Evolutionary conservation across 2,888 invertebrate species (phyloP), one percentile per base, ranked within the genome.

Genomic region (Xanthia icteritia): DNA sequence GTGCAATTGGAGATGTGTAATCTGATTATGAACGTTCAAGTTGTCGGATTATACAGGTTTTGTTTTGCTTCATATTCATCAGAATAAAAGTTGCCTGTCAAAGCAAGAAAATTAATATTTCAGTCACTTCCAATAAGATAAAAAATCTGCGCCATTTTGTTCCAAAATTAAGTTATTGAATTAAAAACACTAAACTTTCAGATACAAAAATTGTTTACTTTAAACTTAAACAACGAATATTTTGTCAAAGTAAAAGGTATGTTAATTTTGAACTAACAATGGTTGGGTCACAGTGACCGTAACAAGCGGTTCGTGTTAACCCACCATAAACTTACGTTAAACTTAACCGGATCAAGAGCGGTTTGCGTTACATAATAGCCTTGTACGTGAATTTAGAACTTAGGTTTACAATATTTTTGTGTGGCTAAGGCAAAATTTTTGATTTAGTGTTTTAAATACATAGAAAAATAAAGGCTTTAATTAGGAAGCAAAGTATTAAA

Each of bases 241-340:
- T 72, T 79, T 83, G 84, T 84, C 79, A 76, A 82, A 79, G 64
- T 36, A 85, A 82, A 85, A 69, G 56, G 60, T 71, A 82, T 84
- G 85, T 76, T 82, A 84, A 84, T 84, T 84, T 73, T 65, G 69
- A 78, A 84, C 84, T 71, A 87, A 86, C 88, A 80, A 74, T 80
- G 76, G 79, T 86, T 78, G 51, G 80, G 74, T 83, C 75, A 79
- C 73, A 79, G 65, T 77, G 83, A 80, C 77, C 79, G 68, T 86
- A 88, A 87, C 85, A 81, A 79, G 87, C 20, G 31, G 56, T 82
- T 85, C 87, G 87, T 88, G 87, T 70, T 78, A 31, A 73, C 39
- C 63, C 13, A 76, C 81, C 67, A 88, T 88, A 88, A 79, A 73
- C 65, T 79, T 66, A n/a, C 73, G 74, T 80, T 73, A 54, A 88